Percentiles rank a stretch among this genome's conserved stretches.
Conservation (phyloP, 2,797 vertebrate genomes). For the Amblyopsis hoosieri region DNA sequence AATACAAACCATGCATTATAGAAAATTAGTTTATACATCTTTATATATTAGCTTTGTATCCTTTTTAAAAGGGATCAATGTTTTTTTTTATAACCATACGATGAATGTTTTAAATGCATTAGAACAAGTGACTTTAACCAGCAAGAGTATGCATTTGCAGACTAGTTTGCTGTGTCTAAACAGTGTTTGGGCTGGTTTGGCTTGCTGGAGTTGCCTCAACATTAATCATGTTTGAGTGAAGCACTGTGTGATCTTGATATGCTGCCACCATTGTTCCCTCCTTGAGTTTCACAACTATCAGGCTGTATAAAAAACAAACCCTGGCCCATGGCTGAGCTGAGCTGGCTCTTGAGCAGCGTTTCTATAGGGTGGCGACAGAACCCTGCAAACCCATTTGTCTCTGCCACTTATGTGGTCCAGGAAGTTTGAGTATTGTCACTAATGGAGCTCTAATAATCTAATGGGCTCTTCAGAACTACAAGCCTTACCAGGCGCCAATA, state of each 20-base stretch:
- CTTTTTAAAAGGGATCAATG: too few species aligned
- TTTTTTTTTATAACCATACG: too few species aligned
- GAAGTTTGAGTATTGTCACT: conserved; percentile 62
- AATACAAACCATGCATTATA: too few species aligned
- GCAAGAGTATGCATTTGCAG: background rate
- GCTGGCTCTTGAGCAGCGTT: background rate
- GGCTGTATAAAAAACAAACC: conserved; percentile 3
- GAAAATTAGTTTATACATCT: too few species aligned
- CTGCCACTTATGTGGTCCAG: conserved; percentile 60
- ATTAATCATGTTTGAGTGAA: conserved; percentile 55
- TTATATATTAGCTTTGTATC: too few species aligned
- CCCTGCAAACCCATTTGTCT: conserved; percentile 54
- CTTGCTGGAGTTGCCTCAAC: conserved; percentile 47
- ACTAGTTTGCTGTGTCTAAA: conserved; percentile 10
- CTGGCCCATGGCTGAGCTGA: background rate
- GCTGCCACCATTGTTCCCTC: conserved; percentile 49
- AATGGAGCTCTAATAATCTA: conserved; percentile 69
- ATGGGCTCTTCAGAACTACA: conserved; percentile 48
- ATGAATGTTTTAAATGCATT: too few species aligned
- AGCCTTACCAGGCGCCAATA: conserved; percentile 56
- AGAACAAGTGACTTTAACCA: too few species aligned
- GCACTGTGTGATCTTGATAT: conserved; percentile 52
- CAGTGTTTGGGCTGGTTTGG: conserved; percentile 10
- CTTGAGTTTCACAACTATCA: conserved; percentile 25
- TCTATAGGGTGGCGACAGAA: conserved; percentile 17